phyloP scores from a whole-genome alignment of 2,113 vertebrate species.

The Ammodramus savannarum region DNA sequence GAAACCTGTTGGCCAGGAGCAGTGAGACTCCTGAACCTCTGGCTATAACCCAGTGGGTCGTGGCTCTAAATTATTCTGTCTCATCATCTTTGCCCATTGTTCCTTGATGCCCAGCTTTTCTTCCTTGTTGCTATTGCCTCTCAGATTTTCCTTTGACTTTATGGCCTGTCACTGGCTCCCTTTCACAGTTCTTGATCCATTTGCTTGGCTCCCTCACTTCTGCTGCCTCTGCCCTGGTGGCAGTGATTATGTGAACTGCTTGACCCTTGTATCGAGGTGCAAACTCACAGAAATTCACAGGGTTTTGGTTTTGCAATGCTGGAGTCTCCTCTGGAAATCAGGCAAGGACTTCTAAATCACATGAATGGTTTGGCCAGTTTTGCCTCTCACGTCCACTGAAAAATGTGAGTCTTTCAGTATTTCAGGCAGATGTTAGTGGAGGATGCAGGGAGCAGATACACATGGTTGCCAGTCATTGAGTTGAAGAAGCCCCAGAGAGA shows the following conservation, averaged over 20 bases:
- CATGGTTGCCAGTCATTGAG: constrained; percentile 26
- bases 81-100: not conserved
- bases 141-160: not conserved
- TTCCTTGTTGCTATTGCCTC: not conserved
- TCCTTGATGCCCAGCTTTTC: not conserved
- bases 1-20: not conserved
- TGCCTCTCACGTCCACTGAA: not conserved
- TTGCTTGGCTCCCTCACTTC: not conserved
- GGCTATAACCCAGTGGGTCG: not conserved
- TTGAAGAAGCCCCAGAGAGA: not conserved
- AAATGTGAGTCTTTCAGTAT: not conserved
- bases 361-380: not conserved
- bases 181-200: not conserved
- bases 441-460: constrained; percentile 24
- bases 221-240: not conserved
- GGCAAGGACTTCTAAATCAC: not conserved
- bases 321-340: not conserved
- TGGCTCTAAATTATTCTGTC: not conserved
- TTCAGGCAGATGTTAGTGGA: constrained; percentile 36
- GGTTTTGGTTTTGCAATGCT: not conserved
- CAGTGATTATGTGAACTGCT: not conserved
- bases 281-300: not conserved
- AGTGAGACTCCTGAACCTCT: not conserved
- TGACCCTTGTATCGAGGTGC: not conserved
- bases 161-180: not conserved